phyloP scores from a whole-genome alignment of 1,140 invertebrate genomes.

The Rhopalosiphum padi region DNA sequence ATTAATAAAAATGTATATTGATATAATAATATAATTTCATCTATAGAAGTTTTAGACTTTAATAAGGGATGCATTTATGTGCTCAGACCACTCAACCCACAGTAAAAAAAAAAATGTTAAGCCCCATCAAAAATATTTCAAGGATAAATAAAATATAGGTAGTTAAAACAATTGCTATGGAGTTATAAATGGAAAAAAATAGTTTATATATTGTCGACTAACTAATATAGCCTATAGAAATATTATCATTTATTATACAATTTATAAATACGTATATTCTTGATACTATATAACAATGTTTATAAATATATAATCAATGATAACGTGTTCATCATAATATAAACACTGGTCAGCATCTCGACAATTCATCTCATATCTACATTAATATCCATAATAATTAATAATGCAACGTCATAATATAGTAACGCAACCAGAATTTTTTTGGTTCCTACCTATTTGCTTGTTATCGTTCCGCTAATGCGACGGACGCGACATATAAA shows the following conservation, averaged over 20 bases:
- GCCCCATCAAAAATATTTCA: not conserved
- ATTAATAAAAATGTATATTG: not conserved
- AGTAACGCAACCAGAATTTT: not conserved
- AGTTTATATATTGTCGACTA: not conserved
- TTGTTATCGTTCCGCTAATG: too few species aligned
- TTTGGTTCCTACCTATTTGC: not conserved
- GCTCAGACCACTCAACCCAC: accelerated
- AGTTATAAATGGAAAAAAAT: not conserved
- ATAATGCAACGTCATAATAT: not conserved
- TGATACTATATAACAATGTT: not conserved
- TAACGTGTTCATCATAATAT: not conserved
- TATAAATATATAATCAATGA: not conserved
- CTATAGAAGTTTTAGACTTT: not conserved
- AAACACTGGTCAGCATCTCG: not conserved
- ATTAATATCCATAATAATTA: too few species aligned
- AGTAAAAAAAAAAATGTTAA: too few species aligned
- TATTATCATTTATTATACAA: not conserved
- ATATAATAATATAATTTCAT: not conserved
- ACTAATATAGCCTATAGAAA: not conserved
- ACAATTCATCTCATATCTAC: not conserved
- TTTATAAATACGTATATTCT: not conserved
- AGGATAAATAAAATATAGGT: not conserved
- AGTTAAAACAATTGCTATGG: not conserved
- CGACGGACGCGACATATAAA: not conserved
- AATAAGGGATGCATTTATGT: not conserved